Conservation (phyloP, 1,140 invertebrate genomes). For the Drosophila ogumai region DNA sequence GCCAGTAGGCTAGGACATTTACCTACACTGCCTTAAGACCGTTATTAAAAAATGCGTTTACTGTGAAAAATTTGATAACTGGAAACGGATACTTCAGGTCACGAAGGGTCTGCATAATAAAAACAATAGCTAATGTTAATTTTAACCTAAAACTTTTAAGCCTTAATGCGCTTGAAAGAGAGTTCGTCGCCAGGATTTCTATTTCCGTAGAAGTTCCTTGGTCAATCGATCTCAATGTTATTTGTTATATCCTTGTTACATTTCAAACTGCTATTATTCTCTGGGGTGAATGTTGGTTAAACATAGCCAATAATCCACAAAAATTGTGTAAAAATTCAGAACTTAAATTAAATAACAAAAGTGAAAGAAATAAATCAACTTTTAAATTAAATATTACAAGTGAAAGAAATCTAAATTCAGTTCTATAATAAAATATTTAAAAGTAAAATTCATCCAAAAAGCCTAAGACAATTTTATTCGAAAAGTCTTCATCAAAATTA, state of each 20-base stretch:
- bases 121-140: not conserved
- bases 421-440: not conserved
- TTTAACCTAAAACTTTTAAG: not conserved
- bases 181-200: not conserved
- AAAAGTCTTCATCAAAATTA: not conserved
- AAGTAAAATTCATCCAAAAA: not conserved
- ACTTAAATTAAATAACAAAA: conserved; percentile 4
- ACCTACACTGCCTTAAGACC: conserved; percentile 21
- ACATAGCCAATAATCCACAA: not conserved
- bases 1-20: conserved; percentile 33
- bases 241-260: conserved; percentile 15
- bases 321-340: no score
- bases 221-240: not conserved
- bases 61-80: not conserved
- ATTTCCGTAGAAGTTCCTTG: not conserved
- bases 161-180: not conserved
- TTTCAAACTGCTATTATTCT: not conserved
- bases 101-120: not conserved
- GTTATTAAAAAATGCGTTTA: not conserved
- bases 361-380: no score
- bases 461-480: not conserved
- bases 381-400: not conserved
- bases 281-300: not conserved
- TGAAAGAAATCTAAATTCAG: not conserved
- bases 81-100: not conserved